These are phyloP conservation scores for Campoletis raptor DNA, from an alignment of 2,888 invertebrate genomes.

Conservation along the genomic window DNA sequence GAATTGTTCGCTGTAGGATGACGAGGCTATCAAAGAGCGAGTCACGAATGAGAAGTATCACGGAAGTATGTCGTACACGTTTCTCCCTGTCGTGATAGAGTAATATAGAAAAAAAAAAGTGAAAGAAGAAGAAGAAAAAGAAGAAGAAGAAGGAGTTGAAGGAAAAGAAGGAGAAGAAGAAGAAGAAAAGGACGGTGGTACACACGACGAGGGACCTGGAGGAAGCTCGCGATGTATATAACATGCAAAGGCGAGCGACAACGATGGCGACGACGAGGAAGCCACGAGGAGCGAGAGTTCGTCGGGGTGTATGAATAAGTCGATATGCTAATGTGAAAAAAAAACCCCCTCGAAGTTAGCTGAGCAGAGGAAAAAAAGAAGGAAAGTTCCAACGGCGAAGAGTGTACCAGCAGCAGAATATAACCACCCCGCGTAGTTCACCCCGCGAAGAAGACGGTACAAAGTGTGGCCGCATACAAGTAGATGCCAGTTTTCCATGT, in stretches of 20 bases:
- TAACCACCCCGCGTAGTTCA: constrained; percentile 53
- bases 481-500: constrained; percentile 50
- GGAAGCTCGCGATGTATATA: constrained; percentile 38
- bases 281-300: constrained; percentile 68
- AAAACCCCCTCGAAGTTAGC: constrained; percentile 78
- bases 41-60: constrained; percentile 63
- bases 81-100: constrained; percentile 34
- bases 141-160: constrained; percentile 16
- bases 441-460: constrained; percentile 68
- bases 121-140: constrained; percentile 1
- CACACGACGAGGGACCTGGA: constrained; percentile 37
- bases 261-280: constrained; percentile 38
- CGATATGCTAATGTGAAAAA: constrained; percentile 82
- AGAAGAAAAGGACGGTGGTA: constrained; percentile 35
- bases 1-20: constrained; percentile 47
- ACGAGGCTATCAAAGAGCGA: constrained; percentile 64
- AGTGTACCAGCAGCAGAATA: constrained; percentile 42
- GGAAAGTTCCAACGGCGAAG: constrained; percentile 75
- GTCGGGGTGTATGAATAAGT: constrained; percentile 81
- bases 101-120: constrained; percentile 28
- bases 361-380: constrained; percentile 75
- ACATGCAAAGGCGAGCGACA: constrained; percentile 46
- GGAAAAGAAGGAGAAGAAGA: not conserved
- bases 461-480: constrained; percentile 68
- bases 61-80: constrained; percentile 66